Base-by-base conservation (phyloP, 2,113 vertebrate genomes). In the Gadus chalcogrammus region DNA sequence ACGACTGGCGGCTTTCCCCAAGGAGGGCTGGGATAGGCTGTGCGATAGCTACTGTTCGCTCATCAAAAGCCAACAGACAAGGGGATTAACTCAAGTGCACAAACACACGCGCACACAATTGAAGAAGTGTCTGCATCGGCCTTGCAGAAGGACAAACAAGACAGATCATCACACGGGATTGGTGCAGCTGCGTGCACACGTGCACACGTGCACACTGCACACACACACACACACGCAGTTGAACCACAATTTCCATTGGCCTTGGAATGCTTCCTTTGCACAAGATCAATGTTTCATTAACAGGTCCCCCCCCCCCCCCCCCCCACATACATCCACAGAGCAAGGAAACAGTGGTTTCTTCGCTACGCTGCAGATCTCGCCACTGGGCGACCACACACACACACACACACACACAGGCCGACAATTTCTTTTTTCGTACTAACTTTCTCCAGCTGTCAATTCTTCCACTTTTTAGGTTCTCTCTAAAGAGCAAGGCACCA, bases 111-210 rank as follows among this genome's bases (percentile, higher is more conserved):
- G 60, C 55, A 38, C 56, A 69, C 55, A n/a, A 38, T 13, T 64
- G 35, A 68, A 70, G 56, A 5, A 61, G 20, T 56, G 67, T 67
- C 73, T 74, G 81, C 8, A 69, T 18, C 42, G 56, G 56, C 56
- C 52, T 68, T 56, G 66, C 64, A 58, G 52, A 77, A 84, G 71
- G 73, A 76, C 78, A 78, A 85, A 79, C 68, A 5, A 17, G 7
- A 75, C 64, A 59, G 52, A 69, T 71, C 71, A 69, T 71, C 71
- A 67, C 18, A 60, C 66, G 20, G 72, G 62, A 59, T 3, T 0
- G 22, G 64, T 24, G 7, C 3, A 52, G 24, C 20, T n/a, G 63
- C 58, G 6, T 16, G 15, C 58, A 61, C 20, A 20, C 1, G 20
- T 20, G 20, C 20, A 20, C 20, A 20, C 20, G 20, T 20, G 20